Evolutionary conservation across 2,113 vertebrate species (phyloP), one percentile per base, ranked within the genome.

Genomic region (Paratilapia polleni): DNA sequence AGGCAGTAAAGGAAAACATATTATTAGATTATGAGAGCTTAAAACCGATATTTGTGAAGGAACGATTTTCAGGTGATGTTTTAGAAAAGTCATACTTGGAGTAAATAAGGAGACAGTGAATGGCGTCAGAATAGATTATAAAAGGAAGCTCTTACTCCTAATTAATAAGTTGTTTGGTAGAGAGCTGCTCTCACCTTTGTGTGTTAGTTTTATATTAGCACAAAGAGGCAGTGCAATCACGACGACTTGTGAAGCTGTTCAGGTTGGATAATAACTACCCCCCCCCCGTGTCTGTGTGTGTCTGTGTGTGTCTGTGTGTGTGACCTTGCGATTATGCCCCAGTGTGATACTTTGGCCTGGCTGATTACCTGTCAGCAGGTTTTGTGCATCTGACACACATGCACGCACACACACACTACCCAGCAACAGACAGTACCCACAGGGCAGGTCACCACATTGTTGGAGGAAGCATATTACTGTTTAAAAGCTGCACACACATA

Each of bases 361-460:
- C 91, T 95, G 94, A 96, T 96, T 95, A 94, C 94, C 91, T 96
- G 95, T 95, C 95, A 95, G 92, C 94, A 91, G 92, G 93, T 91
- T 89, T 84, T 92, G 87, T 91, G 88, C 88, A 86, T 77, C 82
- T 91, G 82, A 90, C 90, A 82, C 78, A 74, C 24, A 59, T 47
- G 31, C 11, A 38, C 24, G 60, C 68, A 62, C 77, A 82, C 52
- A 82, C 66, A 85, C 81, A 89, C 70, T 77, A 83, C 80, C 60
- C 54, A 70, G 73, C 84, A 83, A 89, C 85, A 91, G 83, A 91
- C 91, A 81, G 80, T 88, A 82, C 87, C 89, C 86, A 93, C 61
- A 73, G 84, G 87, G 93, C 90, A 93, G 80, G 81, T 92, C 85
- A 87, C 31, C 80, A 83, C 85, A 87, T 64, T 87, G 80, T 79